Evolutionary conservation across 2,888 invertebrate species (phyloP), one percentile per base, ranked within the genome.

Genomic region (Tethea ocularis): DNA sequence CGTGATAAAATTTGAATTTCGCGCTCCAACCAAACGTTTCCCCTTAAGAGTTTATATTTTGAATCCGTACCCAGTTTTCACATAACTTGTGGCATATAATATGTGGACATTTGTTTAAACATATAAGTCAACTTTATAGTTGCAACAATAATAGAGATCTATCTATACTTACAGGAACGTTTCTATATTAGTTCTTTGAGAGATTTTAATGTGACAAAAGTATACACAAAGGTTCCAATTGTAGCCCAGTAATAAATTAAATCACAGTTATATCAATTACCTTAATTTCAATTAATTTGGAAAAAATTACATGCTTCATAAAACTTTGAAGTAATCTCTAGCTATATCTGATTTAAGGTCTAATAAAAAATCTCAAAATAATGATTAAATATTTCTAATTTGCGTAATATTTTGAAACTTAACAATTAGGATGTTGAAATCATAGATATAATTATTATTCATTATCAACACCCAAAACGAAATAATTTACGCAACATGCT

Each of bases 141-240:
- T 84, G 86, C 86, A 88, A 88, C 88, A 87, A 82, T 80, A 76
- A 82, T 86, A 91, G 91, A 91, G 90, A 91, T 91, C 91, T 92
- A 91, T 88, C 86, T 91, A 88, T 86, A 88, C 84, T 87, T 91
- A 89, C 80, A 92, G 92, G 92, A 92, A 92, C 92, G 90, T 89
- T 90, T 46, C 20, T 84, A 85, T 65, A 84, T 84, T 85, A 89
- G 85, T 86, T 87, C 84, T 86, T 87, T 87, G 87, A 87, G 85
- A 89, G 82, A 78, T 74, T 74, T 68, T 62, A 72, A 70, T 72
- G 69, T 67, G 77, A 67, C 67, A 68, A 67, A 65, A 64, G 61
- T 52, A 59, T 55, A 65, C 61, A 70, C 67, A 71, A 71, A 75
- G 74, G 78, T 78, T 75, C 78, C 75, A 83, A 84, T 80, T 74